phyloP scores from a whole-genome alignment of 2,113 vertebrate species.

The Xiphophorus hellerii region DNA sequence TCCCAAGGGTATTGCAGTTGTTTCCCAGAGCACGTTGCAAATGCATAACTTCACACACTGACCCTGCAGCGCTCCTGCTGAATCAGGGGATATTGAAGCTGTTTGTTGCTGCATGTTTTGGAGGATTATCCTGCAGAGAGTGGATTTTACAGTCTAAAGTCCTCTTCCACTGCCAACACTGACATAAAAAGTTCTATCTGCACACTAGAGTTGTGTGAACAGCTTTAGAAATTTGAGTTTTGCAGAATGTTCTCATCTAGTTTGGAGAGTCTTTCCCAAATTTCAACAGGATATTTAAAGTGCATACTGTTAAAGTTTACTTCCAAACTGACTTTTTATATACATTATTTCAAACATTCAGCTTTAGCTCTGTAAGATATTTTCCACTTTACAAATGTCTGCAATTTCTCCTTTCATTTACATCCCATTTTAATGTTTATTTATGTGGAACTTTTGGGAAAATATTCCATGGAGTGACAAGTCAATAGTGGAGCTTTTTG shows the following conservation, averaged over 20 bases:
- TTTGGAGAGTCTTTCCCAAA: constrained; percentile 3
- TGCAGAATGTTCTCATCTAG: not conserved
- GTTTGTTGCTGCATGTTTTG: constrained; percentile 13
- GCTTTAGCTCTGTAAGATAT: no score
- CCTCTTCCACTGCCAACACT: constrained; percentile 15
- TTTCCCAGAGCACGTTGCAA: not conserved
- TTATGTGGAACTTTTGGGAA: no score
- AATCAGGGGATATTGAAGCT: constrained; percentile 27
- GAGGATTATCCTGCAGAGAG: constrained; percentile 45
- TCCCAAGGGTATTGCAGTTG: not conserved
- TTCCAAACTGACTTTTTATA: no score
- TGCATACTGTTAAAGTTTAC: no score
- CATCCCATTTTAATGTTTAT: no score
- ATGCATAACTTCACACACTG: constrained; percentile 22
- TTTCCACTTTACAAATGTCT: no score
- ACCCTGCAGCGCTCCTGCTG: constrained; percentile 22
- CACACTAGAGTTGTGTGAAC: not conserved
- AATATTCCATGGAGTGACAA: no score
- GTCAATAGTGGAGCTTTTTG: no score
- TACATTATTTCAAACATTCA: no score
- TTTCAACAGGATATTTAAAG: no score
- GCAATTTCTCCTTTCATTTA: no score
- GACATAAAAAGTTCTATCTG: constrained; percentile 25
- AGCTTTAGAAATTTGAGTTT: constrained; percentile 10
- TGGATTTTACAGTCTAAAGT: constrained; percentile 35